phyloP scores from a whole-genome alignment of 1,140 invertebrate genomes.

The Patella vulgata region DNA sequence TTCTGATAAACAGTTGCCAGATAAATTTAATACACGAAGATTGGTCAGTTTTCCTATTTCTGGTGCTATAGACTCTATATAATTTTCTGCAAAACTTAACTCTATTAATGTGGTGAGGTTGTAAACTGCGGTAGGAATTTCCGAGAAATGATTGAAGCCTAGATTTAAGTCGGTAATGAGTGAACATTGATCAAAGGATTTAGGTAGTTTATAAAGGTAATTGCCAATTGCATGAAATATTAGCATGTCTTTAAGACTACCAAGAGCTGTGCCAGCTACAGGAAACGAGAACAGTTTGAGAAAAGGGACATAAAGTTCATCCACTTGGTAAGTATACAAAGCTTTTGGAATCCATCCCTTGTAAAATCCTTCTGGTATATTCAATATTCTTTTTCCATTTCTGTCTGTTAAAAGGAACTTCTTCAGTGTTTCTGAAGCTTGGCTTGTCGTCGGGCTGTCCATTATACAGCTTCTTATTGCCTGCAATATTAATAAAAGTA shows the following conservation, averaged over 20 bases:
- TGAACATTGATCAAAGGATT: slow-evolving; percentile 52
- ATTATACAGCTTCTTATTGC: too few species aligned
- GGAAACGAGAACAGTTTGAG: slow-evolving; percentile 57
- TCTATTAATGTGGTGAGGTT: slow-evolving; percentile 40
- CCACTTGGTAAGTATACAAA: slow-evolving; percentile 47
- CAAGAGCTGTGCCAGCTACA: slow-evolving; percentile 52
- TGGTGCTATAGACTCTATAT: slow-evolving; percentile 36
- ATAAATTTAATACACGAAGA: slow-evolving; percentile 45
- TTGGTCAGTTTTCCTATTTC: slow-evolving; percentile 48
- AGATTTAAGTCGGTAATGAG: slow-evolving; percentile 46
- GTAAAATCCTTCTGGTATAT: slow-evolving; percentile 56
- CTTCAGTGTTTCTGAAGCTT: slow-evolving; percentile 40
- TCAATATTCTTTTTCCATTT: slow-evolving; percentile 35
- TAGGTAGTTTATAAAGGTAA: slow-evolving; percentile 47
- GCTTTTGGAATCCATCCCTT: slow-evolving; percentile 57
- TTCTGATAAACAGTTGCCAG: slow-evolving; percentile 47
- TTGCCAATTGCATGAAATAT: slow-evolving; percentile 55
- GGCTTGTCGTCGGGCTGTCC: too few species aligned
- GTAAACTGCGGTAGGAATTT: slow-evolving; percentile 50
- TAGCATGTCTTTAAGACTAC: slow-evolving; percentile 42
- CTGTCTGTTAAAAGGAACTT: slow-evolving; percentile 36
- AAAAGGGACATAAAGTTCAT: slow-evolving; percentile 51
- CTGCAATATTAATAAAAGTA: too few species aligned
- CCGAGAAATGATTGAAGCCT: slow-evolving; percentile 51
- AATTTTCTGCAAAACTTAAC: slow-evolving; percentile 53